phyloP scores from a whole-genome alignment of 2,888 invertebrate species.

The Ochropacha duplaris region DNA sequence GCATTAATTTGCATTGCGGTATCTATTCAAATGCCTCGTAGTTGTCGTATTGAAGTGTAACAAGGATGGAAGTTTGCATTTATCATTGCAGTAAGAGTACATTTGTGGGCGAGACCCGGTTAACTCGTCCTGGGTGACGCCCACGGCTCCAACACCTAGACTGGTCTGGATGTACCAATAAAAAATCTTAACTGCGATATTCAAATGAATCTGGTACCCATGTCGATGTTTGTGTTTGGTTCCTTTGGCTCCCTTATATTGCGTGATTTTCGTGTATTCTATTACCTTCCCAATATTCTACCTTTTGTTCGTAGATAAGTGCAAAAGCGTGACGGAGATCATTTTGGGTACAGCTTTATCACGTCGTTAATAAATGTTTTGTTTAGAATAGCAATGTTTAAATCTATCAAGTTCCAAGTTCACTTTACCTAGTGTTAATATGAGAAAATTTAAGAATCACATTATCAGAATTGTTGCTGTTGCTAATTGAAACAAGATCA shows the following conservation, averaged over 20 bases:
- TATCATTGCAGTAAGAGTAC: slow-evolving; percentile 39
- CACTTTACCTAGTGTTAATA: too few species aligned
- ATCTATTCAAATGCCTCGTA: slow-evolving; percentile 13
- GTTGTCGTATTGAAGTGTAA: slow-evolving; percentile 27
- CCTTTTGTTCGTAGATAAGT: neutral
- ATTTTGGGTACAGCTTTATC: neutral
- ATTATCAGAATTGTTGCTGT: too few species aligned
- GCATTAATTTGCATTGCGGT: neutral
- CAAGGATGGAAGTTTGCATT: slow-evolving; percentile 34
- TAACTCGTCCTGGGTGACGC: slow-evolving; percentile 37
- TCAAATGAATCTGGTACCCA: neutral
- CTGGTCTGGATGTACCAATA: slow-evolving; percentile 35
- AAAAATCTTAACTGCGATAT: slow-evolving; percentile 20
- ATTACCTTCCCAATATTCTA: neutral
- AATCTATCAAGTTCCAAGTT: too few species aligned
- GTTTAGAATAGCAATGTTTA: neutral
- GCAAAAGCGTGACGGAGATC: neutral
- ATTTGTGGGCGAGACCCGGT: slow-evolving; percentile 30
- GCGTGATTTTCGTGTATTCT: neutral
- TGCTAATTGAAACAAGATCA: too few species aligned
- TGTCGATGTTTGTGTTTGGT: neutral
- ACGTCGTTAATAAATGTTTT: neutral
- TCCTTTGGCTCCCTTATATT: neutral
- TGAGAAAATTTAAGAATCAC: too few species aligned
- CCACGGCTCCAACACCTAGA: slow-evolving; percentile 34